Base-by-base conservation (phyloP, 2,797 vertebrate species). In the Otus scops region DNA sequence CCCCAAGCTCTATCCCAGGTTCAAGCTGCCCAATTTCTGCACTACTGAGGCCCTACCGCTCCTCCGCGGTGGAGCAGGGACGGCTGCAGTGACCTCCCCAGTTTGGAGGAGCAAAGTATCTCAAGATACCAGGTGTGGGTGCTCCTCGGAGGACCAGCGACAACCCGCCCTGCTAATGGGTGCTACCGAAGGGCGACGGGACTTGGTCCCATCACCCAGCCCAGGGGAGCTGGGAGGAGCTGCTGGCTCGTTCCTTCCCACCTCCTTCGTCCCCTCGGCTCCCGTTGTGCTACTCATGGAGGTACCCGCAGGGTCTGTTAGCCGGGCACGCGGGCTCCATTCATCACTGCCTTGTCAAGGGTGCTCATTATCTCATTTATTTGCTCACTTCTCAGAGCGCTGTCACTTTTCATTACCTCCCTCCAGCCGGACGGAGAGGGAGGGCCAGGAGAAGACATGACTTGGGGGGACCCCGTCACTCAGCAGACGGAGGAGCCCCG, bases 161-260 rank as follows among this genome's bases (percentile, higher is more conserved):
- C 2, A 4, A 10, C 32, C 19, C 10, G 1, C 34, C 41, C 53
- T 30, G 5, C 3, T 22, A 4, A 32, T 1, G 36, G 47, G 21
- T 4, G 24, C 59, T 22, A 3, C 6, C 7, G 2, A 57, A 41
- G 34, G 53, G 65, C 0, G 4, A 4, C 50, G 1, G 3, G 17
- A 6, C 60, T 28, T 3, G 5, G 20, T 53, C 32, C 67, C 59
- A 5, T 16, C 64, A 28, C 59, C 71, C 67, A 56, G 28, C 36
- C 36, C 54, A 5, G 32, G 36, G 59, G 64, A 20, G 17, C 57
- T 28, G 48, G 36, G n/a, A 38, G 59, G 41, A 23, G 24, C 6
- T 15, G 20, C 13, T 2, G 30, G 14, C n/a, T 30, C 2, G 28
- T 27, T 36, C 56, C 48, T 43, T 30, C 45, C 85, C 47, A 21